Base-by-base conservation (phyloP, 2,113 vertebrate genomes). In the Zosterops borbonicus region DNA sequence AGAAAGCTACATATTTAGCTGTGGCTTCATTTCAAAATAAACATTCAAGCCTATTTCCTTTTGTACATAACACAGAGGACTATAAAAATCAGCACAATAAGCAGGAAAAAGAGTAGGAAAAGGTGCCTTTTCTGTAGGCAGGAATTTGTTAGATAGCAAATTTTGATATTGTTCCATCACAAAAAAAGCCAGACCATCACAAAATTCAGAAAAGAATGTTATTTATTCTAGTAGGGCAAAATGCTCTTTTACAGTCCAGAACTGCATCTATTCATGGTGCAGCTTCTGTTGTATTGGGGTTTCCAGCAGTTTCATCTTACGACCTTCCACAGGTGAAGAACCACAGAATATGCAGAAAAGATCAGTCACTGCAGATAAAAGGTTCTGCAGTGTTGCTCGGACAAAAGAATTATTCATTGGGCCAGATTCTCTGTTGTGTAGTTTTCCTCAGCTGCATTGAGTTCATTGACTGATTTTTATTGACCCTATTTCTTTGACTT, bases 401-500 rank as follows among this genome's bases (percentile, higher is more conserved):
- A 75, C 79, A 67, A 83, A 73, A 83, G 65, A 92, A 89, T 90
- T 93, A 83, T 90, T 96, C 64, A 68, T 28, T 89, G 91, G 89
- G 73, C 83, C 85, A 84, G 79, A 89, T 96, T 68, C 83, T 94
- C 76, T 78, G 35, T 46, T 83, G 58, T 87, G 73, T 84, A 68
- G 68, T 79, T 90, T 92, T 52, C 58, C 65, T 90, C 63, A 78
- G 47, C 64, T 75, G 31, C 68, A 78, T 87, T 87, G 92, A 95
- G 86, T 73, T 95, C 77, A 87, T 93, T 87, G 90, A 94, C 56
- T 78, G 86, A 59, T 90, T 87, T 83, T 84, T 87, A 96, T 92
- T 92, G 90, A 95, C 73, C 39, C 89, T 78, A 87, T 90, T 89
- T 94, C 76, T 92, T 92, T 95, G 62, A 92, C 73, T 96, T 96